phyloP scores from a whole-genome alignment of 2,113 vertebrate genomes.

The Indicator indicator region DNA sequence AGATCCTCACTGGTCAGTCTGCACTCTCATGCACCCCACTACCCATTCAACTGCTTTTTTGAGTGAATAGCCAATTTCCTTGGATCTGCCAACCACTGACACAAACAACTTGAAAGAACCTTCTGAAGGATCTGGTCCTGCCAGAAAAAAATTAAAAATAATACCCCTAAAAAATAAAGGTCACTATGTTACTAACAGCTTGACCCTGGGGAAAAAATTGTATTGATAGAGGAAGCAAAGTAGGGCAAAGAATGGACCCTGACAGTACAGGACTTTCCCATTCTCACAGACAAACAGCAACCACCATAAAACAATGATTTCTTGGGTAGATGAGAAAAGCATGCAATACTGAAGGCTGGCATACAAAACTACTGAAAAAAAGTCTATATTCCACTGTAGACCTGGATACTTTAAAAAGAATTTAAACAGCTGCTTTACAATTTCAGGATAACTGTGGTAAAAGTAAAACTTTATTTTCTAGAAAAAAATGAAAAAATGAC shows the following conservation, averaged over 20 bases:
- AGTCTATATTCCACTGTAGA: not conserved
- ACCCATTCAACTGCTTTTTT: not conserved
- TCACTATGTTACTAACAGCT: not conserved
- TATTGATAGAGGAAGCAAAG: not conserved
- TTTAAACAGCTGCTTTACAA: not conserved
- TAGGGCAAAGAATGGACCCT: not conserved
- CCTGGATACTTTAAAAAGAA: not conserved
- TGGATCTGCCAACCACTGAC: not conserved
- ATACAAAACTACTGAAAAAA: not conserved
- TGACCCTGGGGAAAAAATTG: not conserved
- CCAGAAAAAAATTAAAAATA: not conserved
- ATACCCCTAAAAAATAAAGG: not conserved
- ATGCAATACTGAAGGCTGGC: fast-evolving
- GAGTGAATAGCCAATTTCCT: not conserved
- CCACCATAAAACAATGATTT: not conserved
- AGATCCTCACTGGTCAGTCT: not conserved
- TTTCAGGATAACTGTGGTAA: not conserved
- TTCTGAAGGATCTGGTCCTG: not conserved
- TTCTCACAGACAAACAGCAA: not conserved
- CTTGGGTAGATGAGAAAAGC: not conserved
- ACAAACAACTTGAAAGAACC: not conserved
- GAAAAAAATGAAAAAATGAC: not conserved
- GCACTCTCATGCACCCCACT: not conserved
- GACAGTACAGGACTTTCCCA: not conserved
- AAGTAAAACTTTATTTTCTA: not conserved